Evolutionary conservation across 2,113 vertebrate genomes (phyloP).

Genomic region (Anolis carolinensis): DNA sequence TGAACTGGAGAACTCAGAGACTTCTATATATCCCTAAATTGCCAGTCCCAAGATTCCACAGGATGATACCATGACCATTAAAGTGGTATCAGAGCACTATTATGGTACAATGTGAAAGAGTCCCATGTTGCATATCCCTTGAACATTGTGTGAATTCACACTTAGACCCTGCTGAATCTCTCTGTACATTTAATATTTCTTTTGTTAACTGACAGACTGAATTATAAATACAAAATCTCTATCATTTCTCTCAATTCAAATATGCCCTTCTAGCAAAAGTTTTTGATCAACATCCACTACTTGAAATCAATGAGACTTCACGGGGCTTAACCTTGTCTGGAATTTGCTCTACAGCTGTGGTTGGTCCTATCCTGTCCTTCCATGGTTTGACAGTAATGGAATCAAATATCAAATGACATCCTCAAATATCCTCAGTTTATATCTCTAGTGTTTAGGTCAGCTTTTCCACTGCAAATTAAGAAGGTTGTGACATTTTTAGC

Average conservation of each 20-base stretch:
- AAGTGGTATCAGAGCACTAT: too few relatives aligned
- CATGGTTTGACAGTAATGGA: neutral
- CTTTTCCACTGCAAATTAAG: neutral
- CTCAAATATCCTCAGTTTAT: neutral
- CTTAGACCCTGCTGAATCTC: neutral
- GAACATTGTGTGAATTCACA: neutral
- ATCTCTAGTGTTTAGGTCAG: slow-evolving; percentile 17
- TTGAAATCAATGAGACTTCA: neutral
- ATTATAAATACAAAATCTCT: neutral
- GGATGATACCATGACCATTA: too few relatives aligned
- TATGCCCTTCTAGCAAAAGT: neutral
- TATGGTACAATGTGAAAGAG: too few relatives aligned
- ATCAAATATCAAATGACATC: slow-evolving; percentile 10
- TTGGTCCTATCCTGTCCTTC: neutral
- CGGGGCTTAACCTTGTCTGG: neutral
- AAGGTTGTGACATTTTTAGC: slow-evolving; percentile 27
- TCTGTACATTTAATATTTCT: neutral
- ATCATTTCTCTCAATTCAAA: neutral
- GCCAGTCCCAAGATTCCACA: too few relatives aligned
- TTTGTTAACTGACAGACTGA: neutral
- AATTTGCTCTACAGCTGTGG: neutral
- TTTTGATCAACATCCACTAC: neutral
- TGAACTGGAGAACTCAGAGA: too few relatives aligned
- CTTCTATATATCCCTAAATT: too few relatives aligned
- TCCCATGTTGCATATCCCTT: too few relatives aligned